Conservation (phyloP, 92 coral and sea anemone species). For the Nematostella vectensis region DNA sequence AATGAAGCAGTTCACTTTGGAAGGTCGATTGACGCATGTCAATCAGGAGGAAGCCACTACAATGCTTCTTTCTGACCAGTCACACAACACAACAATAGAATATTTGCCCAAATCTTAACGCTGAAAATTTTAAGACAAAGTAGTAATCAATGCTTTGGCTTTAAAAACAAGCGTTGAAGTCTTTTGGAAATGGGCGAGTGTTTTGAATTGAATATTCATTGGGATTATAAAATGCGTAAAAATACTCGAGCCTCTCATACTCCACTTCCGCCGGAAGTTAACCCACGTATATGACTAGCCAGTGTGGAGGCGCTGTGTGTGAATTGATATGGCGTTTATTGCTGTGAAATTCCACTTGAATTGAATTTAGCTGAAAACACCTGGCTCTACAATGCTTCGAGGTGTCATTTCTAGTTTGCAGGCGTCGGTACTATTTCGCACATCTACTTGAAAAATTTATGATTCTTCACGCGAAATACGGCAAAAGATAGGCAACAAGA, state of each 20-base stretch:
- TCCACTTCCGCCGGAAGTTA: slow-evolving; percentile 29
- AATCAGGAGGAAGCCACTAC: slow-evolving; percentile 31
- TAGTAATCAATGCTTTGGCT: slow-evolving; percentile 12
- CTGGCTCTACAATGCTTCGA: not conserved
- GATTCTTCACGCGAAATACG: too few relatives aligned
- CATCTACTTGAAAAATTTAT: too few relatives aligned
- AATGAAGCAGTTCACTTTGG: not conserved
- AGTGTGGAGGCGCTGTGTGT: not conserved
- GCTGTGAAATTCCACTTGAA: not conserved
- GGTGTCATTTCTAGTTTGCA: too few relatives aligned
- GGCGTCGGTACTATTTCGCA: too few relatives aligned
- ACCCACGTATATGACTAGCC: not conserved
- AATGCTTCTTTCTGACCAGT: slow-evolving; percentile 16
- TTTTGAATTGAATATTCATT: not conserved
- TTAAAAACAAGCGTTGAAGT: slow-evolving; percentile 6
- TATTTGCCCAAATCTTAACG: slow-evolving; percentile 6
- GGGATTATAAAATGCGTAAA: not conserved
- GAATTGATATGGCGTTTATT: not conserved
- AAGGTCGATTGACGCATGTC: slow-evolving; percentile 44
- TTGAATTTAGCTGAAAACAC: not conserved
- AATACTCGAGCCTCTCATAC: not conserved
- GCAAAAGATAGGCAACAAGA: too few relatives aligned
- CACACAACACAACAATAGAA: slow-evolving; percentile 23
- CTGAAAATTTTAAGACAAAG: slow-evolving; percentile 1
- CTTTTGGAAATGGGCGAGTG: not conserved